Percentiles rank a stretch among this genome's conserved stretches.
Conservation (phyloP, 1,140 invertebrate genomes). For the Colletes gigas region DNA sequence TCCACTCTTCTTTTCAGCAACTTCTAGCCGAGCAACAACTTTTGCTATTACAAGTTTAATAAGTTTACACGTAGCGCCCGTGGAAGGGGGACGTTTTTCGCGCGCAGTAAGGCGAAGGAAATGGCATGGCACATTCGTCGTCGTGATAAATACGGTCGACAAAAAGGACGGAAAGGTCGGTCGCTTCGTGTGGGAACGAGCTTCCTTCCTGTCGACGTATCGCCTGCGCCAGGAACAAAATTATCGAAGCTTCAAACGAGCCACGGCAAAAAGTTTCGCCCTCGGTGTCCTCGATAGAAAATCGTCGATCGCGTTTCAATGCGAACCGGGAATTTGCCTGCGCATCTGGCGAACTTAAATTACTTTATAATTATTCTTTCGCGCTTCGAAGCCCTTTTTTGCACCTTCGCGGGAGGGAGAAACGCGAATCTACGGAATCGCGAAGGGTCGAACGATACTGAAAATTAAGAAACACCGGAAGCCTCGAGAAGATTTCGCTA, state of each 20-base stretch:
- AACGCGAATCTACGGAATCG: background rate
- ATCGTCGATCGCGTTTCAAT: conserved; percentile 24
- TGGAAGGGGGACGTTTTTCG: conserved; percentile 12
- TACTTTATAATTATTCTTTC: conserved; percentile 26
- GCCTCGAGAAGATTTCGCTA: too few species aligned
- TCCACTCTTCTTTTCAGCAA: conserved; percentile 32
- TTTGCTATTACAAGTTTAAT: conserved; percentile 80
- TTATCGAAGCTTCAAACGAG: conserved; percentile 32
- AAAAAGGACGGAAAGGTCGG: conserved; percentile 15
- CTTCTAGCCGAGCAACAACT: conserved; percentile 64
- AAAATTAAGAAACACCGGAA: background rate
- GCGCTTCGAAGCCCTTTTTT: background rate
- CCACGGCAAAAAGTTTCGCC: background rate
- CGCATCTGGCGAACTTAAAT: conserved; percentile 16
- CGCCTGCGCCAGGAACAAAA: background rate
- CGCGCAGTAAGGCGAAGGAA: conserved; percentile 23
- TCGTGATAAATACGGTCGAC: conserved; percentile 47
- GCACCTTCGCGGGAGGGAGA: too few species aligned
- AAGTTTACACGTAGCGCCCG: conserved; percentile 73
- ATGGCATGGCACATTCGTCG: conserved; percentile 48
- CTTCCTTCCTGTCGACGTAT: conserved; percentile 27
- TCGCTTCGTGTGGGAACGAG: conserved; percentile 13
- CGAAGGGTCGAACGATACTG: background rate
- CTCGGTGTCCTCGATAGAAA: background rate
- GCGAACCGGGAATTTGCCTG: background rate